Evolutionary conservation across 2,888 invertebrate species (phyloP), one percentile per base, ranked within the genome.

Genomic region (Phanerotoma sp.): DNA sequence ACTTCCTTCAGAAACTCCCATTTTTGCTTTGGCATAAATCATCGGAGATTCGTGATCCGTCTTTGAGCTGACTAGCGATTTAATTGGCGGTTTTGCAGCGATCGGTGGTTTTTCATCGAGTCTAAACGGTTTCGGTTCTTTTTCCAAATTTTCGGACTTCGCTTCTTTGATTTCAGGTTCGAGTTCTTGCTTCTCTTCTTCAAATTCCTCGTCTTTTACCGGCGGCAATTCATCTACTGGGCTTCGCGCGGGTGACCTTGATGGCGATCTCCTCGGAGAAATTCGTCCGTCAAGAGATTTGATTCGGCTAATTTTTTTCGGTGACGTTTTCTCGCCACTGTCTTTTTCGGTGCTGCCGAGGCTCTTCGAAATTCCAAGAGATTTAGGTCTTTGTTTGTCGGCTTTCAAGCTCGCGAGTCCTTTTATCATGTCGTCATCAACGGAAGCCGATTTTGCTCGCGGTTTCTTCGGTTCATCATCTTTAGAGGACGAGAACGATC

Each of bases 1-100:
- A 11, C 92, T 91, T 0, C 92, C 92, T 78, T 93, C 92, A 0
- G 92, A 92, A 4, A 92, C 79, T 69, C 92, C 92, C 5, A 92
- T 79, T 53, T 90, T 81, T 13, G 89, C 88, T 68, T 89, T 87
- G 9, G 9, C 25, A 25, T 7, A 25, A 7, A 91, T 74, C 61
- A 90, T 84, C 0, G 91, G 88, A 21, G 88, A 88, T 60, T 88
- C 87, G 1, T 90, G 89, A 53, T 86, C 81, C 67, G 86, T 87
- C 16, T 88, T 83, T 61, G 86, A 71, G 0, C 81, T 77, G 67
- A 87, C 82, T 1, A 89, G 87, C 0, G 89, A 86, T 62, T 83
- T 56, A n/a, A n/a, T n/a, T n/a, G n/a, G n/a, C 37, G 88, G 84
- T 65, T 86, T 86, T 70, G n/a, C n/a, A n/a, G n/a, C 89, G 73